Evolutionary conservation across 2,113 vertebrate genomes (phyloP).

Genomic region (Sturnus vulgaris): DNA sequence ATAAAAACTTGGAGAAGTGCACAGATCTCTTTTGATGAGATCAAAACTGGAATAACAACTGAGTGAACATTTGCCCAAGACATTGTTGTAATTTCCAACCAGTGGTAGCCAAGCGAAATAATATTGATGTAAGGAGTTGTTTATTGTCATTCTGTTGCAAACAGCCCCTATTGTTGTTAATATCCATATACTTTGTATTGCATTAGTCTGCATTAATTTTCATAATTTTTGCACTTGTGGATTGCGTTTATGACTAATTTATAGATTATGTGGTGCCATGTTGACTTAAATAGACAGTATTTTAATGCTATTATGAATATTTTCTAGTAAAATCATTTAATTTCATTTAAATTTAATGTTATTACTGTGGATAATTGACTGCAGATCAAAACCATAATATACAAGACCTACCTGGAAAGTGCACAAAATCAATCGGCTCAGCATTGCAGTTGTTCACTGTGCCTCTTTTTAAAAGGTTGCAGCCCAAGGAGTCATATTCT

Average conservation of each 20-base stretch:
- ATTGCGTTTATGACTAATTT: slow-evolving; percentile 14
- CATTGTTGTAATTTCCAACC: background rate
- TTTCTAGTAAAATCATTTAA: slow-evolving; percentile 47
- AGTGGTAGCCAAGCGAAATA: background rate
- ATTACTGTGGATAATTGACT: slow-evolving; percentile 48
- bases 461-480: background rate
- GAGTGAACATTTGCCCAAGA: background rate
- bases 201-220: background rate
- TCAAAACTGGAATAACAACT: background rate
- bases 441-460: background rate
- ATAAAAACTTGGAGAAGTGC: background rate
- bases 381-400: slow-evolving; percentile 29
- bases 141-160: background rate
- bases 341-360: slow-evolving; percentile 39
- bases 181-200: background rate
- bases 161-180: background rate
- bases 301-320: slow-evolving; percentile 44
- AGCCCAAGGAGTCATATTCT: background rate
- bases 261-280: slow-evolving; percentile 17
- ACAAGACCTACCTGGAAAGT: background rate
- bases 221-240: background rate
- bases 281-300: slow-evolving; percentile 48
- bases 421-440: slow-evolving; percentile 3
- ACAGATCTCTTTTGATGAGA: background rate
- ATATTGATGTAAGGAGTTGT: background rate